Evolutionary conservation across 2,888 invertebrate genomes (phyloP).

Genomic region (Bembecia ichneumoniformis): DNA sequence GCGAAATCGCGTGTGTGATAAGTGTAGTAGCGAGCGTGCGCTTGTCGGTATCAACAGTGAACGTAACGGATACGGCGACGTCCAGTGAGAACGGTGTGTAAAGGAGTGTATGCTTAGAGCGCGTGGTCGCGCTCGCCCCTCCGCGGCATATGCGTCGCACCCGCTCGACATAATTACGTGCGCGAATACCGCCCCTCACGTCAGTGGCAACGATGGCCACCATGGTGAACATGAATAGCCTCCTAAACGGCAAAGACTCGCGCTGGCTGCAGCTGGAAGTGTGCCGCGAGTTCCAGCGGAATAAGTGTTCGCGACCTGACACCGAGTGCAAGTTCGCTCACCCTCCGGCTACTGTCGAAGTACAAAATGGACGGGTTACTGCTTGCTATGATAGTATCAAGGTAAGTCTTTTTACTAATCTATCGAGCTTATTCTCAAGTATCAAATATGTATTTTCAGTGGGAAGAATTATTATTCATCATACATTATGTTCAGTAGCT

Average conservation of each 20-base stretch:
- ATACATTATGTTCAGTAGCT: background rate
- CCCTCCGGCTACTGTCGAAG: constrained; percentile 99
- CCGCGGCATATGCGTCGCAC: constrained; percentile 66
- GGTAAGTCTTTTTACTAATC: constrained; percentile 75
- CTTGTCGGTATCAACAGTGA: constrained; percentile 26
- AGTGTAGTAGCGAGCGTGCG: constrained; percentile 50
- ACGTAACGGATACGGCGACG: constrained; percentile 17
- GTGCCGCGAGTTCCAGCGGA: constrained; percentile 99
- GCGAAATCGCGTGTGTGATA: constrained; percentile 40
- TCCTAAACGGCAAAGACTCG: constrained; percentile 98
- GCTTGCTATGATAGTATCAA: constrained; percentile 99
- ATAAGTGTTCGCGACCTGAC: constrained; percentile 99
- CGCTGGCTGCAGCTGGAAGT: constrained; percentile 99
- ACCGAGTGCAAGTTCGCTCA: constrained; percentile 99
- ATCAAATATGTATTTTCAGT: too few relatives aligned
- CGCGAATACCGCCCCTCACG: constrained; percentile 40
- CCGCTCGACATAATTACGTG: constrained; percentile 62
- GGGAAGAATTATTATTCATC: too few relatives aligned
- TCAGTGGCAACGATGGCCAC: constrained; percentile 77
- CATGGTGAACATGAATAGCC: constrained; percentile 97
- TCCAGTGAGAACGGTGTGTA: constrained; percentile 27
- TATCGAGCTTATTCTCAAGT: background rate
- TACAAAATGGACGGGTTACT: constrained; percentile 99
- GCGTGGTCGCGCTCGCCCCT: constrained; percentile 57
- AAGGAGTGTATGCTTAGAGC: constrained; percentile 54